Evolutionary conservation across 2,888 invertebrate genomes (phyloP).

Genomic region (Seira ritae): DNA sequence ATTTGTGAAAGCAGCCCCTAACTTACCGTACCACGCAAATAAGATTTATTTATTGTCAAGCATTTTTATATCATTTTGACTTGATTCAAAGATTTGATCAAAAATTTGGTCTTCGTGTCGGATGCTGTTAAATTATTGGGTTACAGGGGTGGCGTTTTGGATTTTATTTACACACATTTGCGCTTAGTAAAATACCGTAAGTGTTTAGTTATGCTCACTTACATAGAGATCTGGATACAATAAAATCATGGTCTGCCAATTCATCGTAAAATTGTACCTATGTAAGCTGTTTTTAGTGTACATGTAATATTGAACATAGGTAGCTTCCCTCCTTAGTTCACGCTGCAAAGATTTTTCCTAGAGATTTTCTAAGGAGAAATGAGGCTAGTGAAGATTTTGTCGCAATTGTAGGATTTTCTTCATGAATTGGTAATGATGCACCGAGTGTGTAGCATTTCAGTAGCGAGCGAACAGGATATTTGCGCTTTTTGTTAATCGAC

Average conservation of each 20-base stretch:
- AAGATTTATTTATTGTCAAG: neutral
- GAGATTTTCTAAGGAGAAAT: conserved; percentile 21
- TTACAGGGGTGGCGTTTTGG: neutral
- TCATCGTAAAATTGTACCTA: too few species aligned
- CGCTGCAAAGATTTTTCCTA: too few species aligned
- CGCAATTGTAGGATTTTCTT: conserved; percentile 4
- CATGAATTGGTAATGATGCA: conserved; percentile 28
- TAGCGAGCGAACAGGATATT: too few species aligned
- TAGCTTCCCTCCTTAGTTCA: too few species aligned
- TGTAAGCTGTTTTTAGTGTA: too few species aligned
- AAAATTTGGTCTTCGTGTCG: neutral
- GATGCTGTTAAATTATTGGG: neutral
- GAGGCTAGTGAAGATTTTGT: conserved; percentile 23
- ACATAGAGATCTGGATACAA: too few species aligned
- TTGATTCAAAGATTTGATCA: neutral
- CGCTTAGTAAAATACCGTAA: neutral
- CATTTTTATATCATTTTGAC: neutral
- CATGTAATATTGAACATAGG: too few species aligned
- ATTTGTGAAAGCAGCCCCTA: neutral
- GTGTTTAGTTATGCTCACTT: too few species aligned
- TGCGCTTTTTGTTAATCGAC: too few species aligned
- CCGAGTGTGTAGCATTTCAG: neutral
- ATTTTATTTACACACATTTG: neutral
- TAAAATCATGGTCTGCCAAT: too few species aligned
- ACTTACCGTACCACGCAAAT: neutral